These are phyloP conservation scores for Paratilapia polleni DNA, from an alignment of 2,113 vertebrate species.

Conservation along the genomic window DNA sequence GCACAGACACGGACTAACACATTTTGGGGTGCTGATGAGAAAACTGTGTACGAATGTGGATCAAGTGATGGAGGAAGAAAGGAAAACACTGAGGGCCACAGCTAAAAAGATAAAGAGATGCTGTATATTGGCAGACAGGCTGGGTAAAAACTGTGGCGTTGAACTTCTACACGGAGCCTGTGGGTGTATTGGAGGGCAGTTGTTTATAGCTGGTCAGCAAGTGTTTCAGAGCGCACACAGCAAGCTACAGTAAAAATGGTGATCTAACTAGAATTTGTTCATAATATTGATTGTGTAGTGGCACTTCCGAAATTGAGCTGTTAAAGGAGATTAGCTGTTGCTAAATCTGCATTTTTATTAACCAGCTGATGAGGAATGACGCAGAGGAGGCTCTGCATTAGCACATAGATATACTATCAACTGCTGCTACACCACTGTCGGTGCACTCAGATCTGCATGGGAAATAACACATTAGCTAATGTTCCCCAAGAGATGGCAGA, in stretches of 20 bases:
- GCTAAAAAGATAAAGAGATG: slow-evolving; percentile 3
- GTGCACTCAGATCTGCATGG: background rate
- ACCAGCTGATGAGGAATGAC: slow-evolving; percentile 58
- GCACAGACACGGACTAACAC: background rate
- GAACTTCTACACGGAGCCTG: background rate
- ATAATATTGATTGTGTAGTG: slow-evolving; percentile 62
- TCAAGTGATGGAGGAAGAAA: slow-evolving; percentile 13
- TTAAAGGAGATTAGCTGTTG: slow-evolving; percentile 72
- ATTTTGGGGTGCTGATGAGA: background rate
- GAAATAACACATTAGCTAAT: slow-evolving; percentile 32
- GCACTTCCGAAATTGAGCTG: slow-evolving; percentile 60
- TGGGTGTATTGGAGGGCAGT: background rate
- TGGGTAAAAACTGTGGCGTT: background rate
- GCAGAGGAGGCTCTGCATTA: slow-evolving; percentile 13
- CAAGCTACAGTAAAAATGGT: slow-evolving; percentile 44
- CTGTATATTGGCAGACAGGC: background rate
- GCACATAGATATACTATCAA: slow-evolving; percentile 14
- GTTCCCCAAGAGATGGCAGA: slow-evolving; percentile 20
- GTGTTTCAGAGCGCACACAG: background rate
- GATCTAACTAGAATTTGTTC: slow-evolving; percentile 66
- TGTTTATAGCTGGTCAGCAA: background rate
- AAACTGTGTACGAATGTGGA: background rate
- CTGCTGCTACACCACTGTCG: background rate
- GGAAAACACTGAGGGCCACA: background rate
- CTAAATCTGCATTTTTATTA: slow-evolving; percentile 71